Base-by-base conservation (phyloP, 2,797 vertebrate species). In the Sorex maritimensis region DNA sequence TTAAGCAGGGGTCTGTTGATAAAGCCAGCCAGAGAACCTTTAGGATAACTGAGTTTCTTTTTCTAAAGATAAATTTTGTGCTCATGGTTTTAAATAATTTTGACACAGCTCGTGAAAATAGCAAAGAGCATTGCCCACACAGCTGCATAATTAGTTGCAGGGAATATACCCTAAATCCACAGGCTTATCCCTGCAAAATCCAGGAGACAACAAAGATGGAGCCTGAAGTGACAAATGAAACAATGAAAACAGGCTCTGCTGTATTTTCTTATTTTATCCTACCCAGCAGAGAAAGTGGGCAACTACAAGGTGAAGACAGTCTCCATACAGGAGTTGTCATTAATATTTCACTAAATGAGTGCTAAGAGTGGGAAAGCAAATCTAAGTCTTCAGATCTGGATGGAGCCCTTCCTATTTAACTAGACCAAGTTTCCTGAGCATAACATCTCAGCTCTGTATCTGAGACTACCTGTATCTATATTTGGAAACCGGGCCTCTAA, bases 1-100 rank as follows among this genome's bases (percentile, higher is more conserved):
- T 14, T 86, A 92, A 84, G 49, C 78, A 34, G n/a, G 44, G 30
- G 41, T 19, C 15, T 75, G 46, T 34, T 78, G 74, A 44, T 65
- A 72, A 73, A 85, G 91, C 19, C 88, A 84, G 21, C 68, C 17
- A 17, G 69, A 46, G 30, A 94, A n/a, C 63, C 34, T 49, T 73
- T 28, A 73, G 52, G 68, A 65, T 67, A 69, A 41, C 5, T 81
- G 65, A 73, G 55, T 71, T 78, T 85, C 61, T 83, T 34, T 86
- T 83, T 65, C 71, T 78, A 52, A 68, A 92, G 74, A 75, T 71
- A 86, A 75, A 86, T 82, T 61, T 67, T 79, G 41, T 55, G 24
- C 34, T 72, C 38, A 2, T 81, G 78, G 12, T 69, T 95, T 96
- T 86, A 93, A 92, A 82, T 92, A 93, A 75, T 92, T 79, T 83